Conservation (phyloP, 2,888 invertebrate genomes). For the Salpingus planirostris region DNA sequence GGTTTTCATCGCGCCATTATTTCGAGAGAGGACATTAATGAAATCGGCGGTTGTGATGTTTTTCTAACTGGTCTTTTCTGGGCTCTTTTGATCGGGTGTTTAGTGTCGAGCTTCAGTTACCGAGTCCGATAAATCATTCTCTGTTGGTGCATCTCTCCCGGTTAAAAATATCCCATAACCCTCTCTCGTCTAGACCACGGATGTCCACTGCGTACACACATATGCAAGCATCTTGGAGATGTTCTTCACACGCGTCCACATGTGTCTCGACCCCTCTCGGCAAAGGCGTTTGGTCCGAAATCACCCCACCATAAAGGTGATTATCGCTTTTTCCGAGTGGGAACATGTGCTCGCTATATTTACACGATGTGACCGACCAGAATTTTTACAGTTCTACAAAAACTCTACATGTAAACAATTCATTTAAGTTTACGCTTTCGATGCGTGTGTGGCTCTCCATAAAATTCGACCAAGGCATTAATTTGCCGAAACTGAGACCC, state of each 20-base stretch:
- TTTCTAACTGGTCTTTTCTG: too few relatives aligned
- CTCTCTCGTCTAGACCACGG: conserved; percentile 25
- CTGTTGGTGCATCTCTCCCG: conserved; percentile 12
- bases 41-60: too few relatives aligned
- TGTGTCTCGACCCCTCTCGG: conserved; percentile 27
- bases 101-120: background rate
- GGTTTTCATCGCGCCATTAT: too few relatives aligned
- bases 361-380: conserved; percentile 31
- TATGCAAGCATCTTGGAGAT: conserved; percentile 31
- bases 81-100: too few relatives aligned
- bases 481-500: conserved; percentile 12
- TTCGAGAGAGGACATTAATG: too few relatives aligned
- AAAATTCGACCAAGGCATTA: too few relatives aligned
- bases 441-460: too few relatives aligned
- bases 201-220: conserved; percentile 29
- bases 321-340: conserved; percentile 8
- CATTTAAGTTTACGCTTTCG: conserved; percentile 11
- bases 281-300: conserved; percentile 7
- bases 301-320: conserved; percentile 15
- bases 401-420: conserved; percentile 26
- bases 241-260: conserved; percentile 39
- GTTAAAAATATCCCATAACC: conserved; percentile 35
- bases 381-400: conserved; percentile 28
- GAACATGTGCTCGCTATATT: conserved; percentile 32
- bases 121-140: conserved; percentile 26